Conservation (phyloP, 2,888 invertebrate species). For the Hoplodrina ambigua region DNA sequence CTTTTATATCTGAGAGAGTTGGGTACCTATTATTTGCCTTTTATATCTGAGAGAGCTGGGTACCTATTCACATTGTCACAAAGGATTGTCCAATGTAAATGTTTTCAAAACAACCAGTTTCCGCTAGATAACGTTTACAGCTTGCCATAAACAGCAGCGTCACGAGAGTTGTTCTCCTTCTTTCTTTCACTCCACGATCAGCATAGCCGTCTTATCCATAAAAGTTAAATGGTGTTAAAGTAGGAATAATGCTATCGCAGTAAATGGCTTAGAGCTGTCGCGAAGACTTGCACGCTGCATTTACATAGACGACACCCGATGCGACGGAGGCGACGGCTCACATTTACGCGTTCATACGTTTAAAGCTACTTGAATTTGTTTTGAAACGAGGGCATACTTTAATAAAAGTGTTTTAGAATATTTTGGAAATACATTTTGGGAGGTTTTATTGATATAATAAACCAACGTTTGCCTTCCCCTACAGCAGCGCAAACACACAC, state of each 20-base stretch:
- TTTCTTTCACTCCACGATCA: conserved; percentile 30
- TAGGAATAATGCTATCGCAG: conserved; percentile 50
- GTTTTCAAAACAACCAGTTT: conserved; percentile 40
- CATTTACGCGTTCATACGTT: conserved; percentile 16
- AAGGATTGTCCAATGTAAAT: conserved; percentile 15
- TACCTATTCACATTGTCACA: not conserved
- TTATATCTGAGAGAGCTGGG: not conserved
- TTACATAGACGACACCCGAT: conserved; percentile 33
- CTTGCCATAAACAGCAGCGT: conserved; percentile 31
- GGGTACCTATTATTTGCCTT: not conserved
- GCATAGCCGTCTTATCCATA: conserved; percentile 34
- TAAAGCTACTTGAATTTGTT: conserved; percentile 3
- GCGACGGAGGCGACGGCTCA: not conserved
- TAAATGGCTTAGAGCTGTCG: conserved; percentile 47
- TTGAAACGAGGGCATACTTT: not conserved
- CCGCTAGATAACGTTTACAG: conserved; percentile 50
- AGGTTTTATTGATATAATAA: too few relatives aligned
- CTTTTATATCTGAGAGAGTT: not conserved
- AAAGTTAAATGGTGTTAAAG: conserved; percentile 60
- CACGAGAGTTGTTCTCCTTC: conserved; percentile 19
- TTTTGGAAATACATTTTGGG: not conserved
- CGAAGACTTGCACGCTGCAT: conserved; percentile 44
- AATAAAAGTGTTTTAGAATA: not conserved
- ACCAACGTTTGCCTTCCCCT: too few relatives aligned
- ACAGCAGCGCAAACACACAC: too few relatives aligned